phyloP scores from a whole-genome alignment of 2,113 vertebrate genomes.

The Myotis lucifugus region DNA sequence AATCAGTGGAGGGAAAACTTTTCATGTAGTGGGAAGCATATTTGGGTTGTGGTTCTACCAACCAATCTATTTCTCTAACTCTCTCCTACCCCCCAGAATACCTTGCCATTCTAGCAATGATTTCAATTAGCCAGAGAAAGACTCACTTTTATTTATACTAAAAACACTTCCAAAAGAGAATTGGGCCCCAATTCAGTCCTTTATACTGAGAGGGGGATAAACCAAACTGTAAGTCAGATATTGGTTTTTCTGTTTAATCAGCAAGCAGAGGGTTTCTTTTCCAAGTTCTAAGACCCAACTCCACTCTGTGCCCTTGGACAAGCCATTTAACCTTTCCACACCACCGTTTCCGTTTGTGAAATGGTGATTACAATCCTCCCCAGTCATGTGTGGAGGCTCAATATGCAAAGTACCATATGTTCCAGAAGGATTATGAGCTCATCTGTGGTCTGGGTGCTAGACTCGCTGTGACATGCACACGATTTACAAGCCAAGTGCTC shows the following conservation, averaged over 20 bases:
- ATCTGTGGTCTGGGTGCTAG: slow-evolving; percentile 69
- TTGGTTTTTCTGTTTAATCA: not conserved
- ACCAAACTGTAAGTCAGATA: not conserved
- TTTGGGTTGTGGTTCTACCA: not conserved
- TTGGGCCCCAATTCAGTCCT: not conserved
- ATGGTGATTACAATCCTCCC: slow-evolving; percentile 61
- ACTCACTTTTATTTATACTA: slow-evolving; percentile 16
- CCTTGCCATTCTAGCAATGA: not conserved
- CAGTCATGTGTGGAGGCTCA: slow-evolving; percentile 55
- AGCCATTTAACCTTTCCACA: slow-evolving; percentile 46
- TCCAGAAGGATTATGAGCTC: slow-evolving; percentile 76
- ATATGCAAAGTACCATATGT: slow-evolving; percentile 76
- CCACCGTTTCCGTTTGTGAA: slow-evolving; percentile 37
- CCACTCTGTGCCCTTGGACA: slow-evolving; percentile 56
- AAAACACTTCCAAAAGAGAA: not conserved
- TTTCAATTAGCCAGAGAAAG: not conserved
- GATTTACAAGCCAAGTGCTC: slow-evolving; percentile 38
- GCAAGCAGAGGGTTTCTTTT: not conserved
- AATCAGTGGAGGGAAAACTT: not conserved
- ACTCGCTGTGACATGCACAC: not conserved
- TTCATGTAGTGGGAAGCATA: not conserved
- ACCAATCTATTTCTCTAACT: not conserved
- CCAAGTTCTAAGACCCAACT: not conserved
- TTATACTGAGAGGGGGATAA: not conserved
- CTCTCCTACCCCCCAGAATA: not conserved